Base-by-base conservation (phyloP, 92 coral and sea anemone genomes). In the Phenganax marumi region DNA sequence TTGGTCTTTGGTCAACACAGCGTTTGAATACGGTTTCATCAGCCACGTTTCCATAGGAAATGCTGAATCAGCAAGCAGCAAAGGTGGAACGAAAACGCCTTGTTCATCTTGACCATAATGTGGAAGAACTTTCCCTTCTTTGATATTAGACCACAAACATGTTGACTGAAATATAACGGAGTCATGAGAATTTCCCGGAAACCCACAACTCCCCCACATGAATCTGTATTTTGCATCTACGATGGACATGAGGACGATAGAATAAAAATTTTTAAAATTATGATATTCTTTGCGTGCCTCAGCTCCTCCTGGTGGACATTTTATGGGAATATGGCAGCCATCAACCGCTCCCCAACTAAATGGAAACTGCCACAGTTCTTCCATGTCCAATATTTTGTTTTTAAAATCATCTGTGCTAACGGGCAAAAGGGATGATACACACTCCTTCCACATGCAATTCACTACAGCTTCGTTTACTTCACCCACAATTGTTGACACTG, bases 141-240 rank as follows among this genome's bases (percentile, higher is more conserved):
- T 50, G 68, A 86, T 54, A 9, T 82, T 55, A n/a, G 51, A 66
- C 76, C 76, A 82, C 56, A 86, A 69, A 68, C 23, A n/a, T 13
- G 86, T 86, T 86, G 86, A 81, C 49, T 86, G 89, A 23, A 85
- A 80, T 26, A 85, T 85, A 33, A 85, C 80, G 11, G 85, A 80
- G 51, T 79, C 86, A 51, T 86, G 86, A 12, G 86, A 81, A 65
- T 86, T 86, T 23, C 89, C 89, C 17, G 89, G 83, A 70, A 85
- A 82, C 24, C 86, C 79, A 71, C 86, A 82, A 58, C 87, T 84
- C 62, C 82, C 82, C 82, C 82, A 84, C 17, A 84, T 84, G 73
- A 84, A 84, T 21, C 80, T 63, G 69, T 82, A 82, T n/a, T 82
- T 82, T 18, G 86, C 79, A 56, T 82, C 86, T 12, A 82, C 75